These are phyloP conservation scores for Danaus plexippus DNA, from an alignment of 1,140 invertebrate genomes.

Conservation along the genomic window DNA sequence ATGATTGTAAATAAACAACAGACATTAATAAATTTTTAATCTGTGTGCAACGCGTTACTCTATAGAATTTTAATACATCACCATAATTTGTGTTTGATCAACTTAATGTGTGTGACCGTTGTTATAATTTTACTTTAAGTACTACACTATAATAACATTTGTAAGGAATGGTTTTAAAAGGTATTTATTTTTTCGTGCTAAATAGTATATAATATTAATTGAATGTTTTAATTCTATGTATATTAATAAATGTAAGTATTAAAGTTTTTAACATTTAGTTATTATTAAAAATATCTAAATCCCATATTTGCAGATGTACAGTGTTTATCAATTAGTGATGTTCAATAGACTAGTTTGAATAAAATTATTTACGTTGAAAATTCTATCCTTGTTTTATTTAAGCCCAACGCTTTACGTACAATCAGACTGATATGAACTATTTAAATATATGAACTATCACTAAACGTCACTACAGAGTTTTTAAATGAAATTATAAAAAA, in stretches of 20 bases:
- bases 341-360: constrained; percentile 72
- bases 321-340: constrained; percentile 71
- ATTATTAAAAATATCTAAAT: constrained; percentile 45
- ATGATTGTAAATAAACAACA: constrained; percentile 15
- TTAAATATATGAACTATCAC: no score
- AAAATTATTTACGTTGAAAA: constrained; percentile 72
- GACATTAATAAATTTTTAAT: no score
- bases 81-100: constrained; percentile 2
- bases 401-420: neutral
- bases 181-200: constrained; percentile 62
- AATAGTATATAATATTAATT: constrained; percentile 64
- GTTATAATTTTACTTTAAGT: constrained; percentile 33
- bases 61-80: constrained; percentile 9
- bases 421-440: no score
- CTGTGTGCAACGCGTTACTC: constrained; percentile 12
- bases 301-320: constrained; percentile 71
- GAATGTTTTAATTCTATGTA: constrained; percentile 57
- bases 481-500: no score
- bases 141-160: constrained; percentile 54
- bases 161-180: constrained; percentile 54
- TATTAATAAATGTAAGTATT: constrained; percentile 53
- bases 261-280: constrained; percentile 50
- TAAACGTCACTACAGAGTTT: no score
- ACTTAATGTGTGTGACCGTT: constrained; percentile 18
- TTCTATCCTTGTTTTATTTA: constrained; percentile 48